Evolutionary conservation across 2,113 vertebrate species (phyloP), one percentile per base, ranked within the genome.

Genomic region (Benitochromis conjunctus): DNA sequence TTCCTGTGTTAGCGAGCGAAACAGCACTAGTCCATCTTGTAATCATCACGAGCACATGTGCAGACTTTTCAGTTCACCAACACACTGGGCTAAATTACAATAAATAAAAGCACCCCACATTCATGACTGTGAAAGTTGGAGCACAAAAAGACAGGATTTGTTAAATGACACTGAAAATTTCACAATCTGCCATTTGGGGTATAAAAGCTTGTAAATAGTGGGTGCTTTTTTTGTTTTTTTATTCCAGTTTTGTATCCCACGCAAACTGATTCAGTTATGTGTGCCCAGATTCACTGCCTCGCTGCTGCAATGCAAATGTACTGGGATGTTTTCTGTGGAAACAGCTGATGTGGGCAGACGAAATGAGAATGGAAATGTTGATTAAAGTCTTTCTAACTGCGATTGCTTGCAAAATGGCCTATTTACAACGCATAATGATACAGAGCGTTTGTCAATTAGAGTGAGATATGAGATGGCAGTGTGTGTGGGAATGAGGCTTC

Each of bases 131-230:
- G 57, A 81, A 56, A 66, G 85, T 18, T 79, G 60, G 19, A 56
- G 24, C 71, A 77, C 64, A 60, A 77, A 77, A 43, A 86, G 48
- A 71, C 55, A 81, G 34, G 57, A 78, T 58, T 77, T 77, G 55
- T 58, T 64, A 51, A 90, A 60, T 69, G 77, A 93, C 64, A 89
- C 71, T 81, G 54, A 58, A 80, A 18, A 6, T 56, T 83, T 71
- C 60, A 82, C 88, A 86, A 80, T 86, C 83, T 74, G 88, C 87
- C 87, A 87, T 89, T 88, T 92, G 87, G 85, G 80, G 78, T 81
- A 62, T 76, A 77, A 89, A 79, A 86, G 24, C 46, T 71, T 41
- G 64, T 34, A 60, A 83, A 89, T 38, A 31, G 92, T 90, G 80
- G 86, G 90, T 76, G 85, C 12, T 3, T 31, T 80, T 81, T 58